These are phyloP conservation scores for Lasaia peninsularis DNA, from an alignment of 1,140 invertebrate genomes.

Conservation along the genomic window DNA sequence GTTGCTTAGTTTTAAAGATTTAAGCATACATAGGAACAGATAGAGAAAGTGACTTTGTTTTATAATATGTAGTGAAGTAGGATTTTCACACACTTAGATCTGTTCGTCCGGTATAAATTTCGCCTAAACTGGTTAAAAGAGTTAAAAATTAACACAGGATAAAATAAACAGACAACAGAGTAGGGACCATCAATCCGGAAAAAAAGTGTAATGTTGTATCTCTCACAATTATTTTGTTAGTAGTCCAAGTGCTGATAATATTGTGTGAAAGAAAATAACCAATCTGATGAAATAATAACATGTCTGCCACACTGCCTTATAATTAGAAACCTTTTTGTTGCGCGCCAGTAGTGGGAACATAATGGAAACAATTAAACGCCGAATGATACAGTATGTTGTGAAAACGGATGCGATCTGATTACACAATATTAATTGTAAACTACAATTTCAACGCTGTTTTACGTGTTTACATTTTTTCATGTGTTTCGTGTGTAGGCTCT, in stretches of 20 bases:
- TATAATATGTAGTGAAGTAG: no score
- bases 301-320: conserved; percentile 18
- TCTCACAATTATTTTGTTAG: conserved; percentile 17
- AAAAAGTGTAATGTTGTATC: conserved; percentile 6
- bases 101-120: no score
- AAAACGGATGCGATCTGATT: conserved; percentile 7
- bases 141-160: background rate
- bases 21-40: no score
- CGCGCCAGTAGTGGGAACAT: conserved; percentile 14
- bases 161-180: background rate
- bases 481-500: background rate
- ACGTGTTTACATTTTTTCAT: background rate
- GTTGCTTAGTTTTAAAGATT: no score
- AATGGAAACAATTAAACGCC: conserved; percentile 22
- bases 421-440: background rate
- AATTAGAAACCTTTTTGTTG: conserved; percentile 17
- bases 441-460: background rate
- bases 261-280: conserved; percentile 2
- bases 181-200: background rate
- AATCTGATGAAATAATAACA: conserved; percentile 18
- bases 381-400: conserved; percentile 1
- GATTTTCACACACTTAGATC: no score
- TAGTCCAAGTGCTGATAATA: background rate
- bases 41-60: no score
- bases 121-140: no score